Base-by-base conservation (phyloP, 64 coral and sea anemone genomes). In the Dendronephthya gigantea region DNA sequence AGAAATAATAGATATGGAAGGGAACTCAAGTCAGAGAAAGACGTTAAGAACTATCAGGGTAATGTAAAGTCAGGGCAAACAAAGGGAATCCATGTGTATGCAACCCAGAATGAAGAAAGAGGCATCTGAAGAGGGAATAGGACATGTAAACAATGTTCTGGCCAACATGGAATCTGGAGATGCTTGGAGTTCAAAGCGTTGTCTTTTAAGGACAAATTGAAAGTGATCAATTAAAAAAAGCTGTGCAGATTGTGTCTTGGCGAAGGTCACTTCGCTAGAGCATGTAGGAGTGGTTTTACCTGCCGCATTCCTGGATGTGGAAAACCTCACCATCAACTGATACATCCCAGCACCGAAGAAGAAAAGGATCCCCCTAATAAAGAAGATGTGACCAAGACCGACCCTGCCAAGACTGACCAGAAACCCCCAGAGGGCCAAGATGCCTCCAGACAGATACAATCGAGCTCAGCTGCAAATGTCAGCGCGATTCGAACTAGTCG, bases 221-320 rank as follows among this genome's bases (percentile, higher is more conserved):
- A 50, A 65, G 56, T 79, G 17, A 84, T 93, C n/a, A 89, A 87
- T 19, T 55, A 87, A 27, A 76, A 90, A 40, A 87, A 83, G 15
- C 79, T 93, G 8, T 93, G 84, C 39, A 69, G 85, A 72, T 50
- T 56, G 7, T 93, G 88, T 59, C 62, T 93, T 15, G 84, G 62
- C 31, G 75, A 93, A 70, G 92, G 92, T 58, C 81, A 93, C 62
- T 90, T 90, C 27, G 51, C 88, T 48, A 90, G 43, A 33, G 50
- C 81, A 32, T 90, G 88, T 34, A 83, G 45, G 47, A 93, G 84
- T 39, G 85, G 88, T 79, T 93, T 88, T 86, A 84, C 41, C 30
- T 90, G 88, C 83, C 36, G 88, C 16, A 84, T 83, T 22, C 45
- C 16, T 12, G 88, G 88, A 16, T 90, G 92, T 45, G 81, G 84